These are phyloP conservation scores for Ibycter americanus DNA, from an alignment of 2,797 vertebrate species.

Conservation along the genomic window DNA sequence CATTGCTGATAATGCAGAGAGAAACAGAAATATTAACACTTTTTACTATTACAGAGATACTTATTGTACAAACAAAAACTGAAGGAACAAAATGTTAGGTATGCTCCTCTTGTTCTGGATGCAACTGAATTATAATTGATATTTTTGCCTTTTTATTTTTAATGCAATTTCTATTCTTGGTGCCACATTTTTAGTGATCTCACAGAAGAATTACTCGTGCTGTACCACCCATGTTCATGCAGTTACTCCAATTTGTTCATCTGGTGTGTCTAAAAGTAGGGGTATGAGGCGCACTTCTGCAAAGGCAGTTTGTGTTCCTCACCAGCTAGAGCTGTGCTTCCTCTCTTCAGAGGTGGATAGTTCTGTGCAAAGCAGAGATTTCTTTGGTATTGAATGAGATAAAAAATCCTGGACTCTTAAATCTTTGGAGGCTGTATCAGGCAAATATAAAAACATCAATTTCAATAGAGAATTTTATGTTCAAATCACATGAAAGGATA, in stretches of 20 bases:
- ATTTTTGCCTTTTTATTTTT: not conserved
- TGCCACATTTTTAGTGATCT: not conserved
- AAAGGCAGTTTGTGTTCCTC: not conserved
- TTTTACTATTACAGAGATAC: not conserved
- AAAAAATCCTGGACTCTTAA: not conserved
- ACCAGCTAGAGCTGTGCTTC: not conserved
- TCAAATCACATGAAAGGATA: not conserved
- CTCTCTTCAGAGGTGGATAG: not conserved
- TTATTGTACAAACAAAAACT: not conserved
- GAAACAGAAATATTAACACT: not conserved
- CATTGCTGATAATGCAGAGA: not conserved
- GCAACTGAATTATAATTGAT: not conserved
- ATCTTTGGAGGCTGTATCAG: not conserved
- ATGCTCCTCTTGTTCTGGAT: not conserved
- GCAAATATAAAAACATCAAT: not conserved
- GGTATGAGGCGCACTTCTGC: not conserved
- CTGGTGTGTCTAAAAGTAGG: not conserved
- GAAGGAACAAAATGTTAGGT: not conserved
- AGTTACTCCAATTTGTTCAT: not conserved
- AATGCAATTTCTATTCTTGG: not conserved
- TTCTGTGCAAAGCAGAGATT: not conserved
- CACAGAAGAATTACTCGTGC: not conserved
- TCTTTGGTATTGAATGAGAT: not conserved
- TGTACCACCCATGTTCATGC: not conserved
- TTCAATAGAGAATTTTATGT: not conserved